Evolutionary conservation across 2,888 invertebrate species (phyloP).

Genomic region (Blera fallax): DNA sequence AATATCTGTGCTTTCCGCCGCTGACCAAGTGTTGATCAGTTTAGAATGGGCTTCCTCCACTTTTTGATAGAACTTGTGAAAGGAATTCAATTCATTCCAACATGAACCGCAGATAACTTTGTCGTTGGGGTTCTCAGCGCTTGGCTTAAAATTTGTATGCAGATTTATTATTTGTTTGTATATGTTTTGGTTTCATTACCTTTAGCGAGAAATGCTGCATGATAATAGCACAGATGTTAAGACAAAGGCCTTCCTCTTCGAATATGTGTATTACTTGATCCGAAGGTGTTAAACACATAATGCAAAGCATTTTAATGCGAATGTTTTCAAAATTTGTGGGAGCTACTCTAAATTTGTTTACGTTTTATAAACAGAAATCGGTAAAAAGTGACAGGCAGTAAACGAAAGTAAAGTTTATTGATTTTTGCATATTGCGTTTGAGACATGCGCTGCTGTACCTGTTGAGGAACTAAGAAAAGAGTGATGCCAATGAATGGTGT

Average conservation of each 20-base stretch:
- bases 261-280: slow-evolving; percentile 13
- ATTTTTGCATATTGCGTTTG: neutral
- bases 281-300: slow-evolving; percentile 6
- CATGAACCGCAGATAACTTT: slow-evolving; percentile 74
- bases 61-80: slow-evolving; percentile 76
- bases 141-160: slow-evolving; percentile 6
- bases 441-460: neutral
- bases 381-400: slow-evolving; percentile 4
- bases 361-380: neutral
- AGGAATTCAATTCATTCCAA: slow-evolving; percentile 75
- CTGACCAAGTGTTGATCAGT: slow-evolving; percentile 9
- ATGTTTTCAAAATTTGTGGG: neutral
- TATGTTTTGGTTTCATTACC: neutral
- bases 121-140: slow-evolving; percentile 8
- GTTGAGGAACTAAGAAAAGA: neutral
- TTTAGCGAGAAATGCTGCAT: slow-evolving; percentile 75
- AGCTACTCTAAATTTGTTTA: slow-evolving; percentile 1
- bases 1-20: slow-evolving; percentile 10
- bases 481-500: slow-evolving; percentile 20
- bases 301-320: slow-evolving; percentile 16
- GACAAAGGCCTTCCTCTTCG: neutral
- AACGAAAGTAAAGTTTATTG: neutral
- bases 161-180: neutral
- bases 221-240: slow-evolving; percentile 73
- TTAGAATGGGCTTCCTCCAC: slow-evolving; percentile 74